Percentiles rank a stretch among this genome's conserved stretches.
Conservation (phyloP, 2,797 vertebrate genomes). For the Gallinago solitaria region DNA sequence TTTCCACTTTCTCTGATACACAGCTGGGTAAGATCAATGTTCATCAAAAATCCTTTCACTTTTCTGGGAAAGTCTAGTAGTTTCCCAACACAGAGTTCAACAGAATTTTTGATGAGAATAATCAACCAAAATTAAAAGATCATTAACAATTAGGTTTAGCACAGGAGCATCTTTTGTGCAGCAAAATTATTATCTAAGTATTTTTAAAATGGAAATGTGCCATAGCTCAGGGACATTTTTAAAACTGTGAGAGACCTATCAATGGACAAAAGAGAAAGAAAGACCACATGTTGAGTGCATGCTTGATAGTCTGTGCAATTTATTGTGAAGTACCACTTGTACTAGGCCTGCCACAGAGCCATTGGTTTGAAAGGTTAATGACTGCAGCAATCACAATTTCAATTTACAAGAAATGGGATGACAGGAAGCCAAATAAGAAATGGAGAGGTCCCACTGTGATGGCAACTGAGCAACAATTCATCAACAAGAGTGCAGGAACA, state of each 20-base stretch:
- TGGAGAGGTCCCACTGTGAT: conserved; percentile 36
- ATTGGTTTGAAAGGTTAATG: conserved; percentile 62
- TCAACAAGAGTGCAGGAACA: neutral
- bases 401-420: conserved; percentile 52
- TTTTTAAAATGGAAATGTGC: conserved; percentile 10
- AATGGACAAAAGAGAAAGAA: conserved; percentile 29
- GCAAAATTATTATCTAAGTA: neutral
- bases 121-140: conserved; percentile 11
- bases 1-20: neutral
- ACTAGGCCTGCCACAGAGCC: conserved; percentile 39
- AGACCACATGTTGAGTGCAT: conserved; percentile 6
- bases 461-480: conserved; percentile 33
- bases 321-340: conserved; percentile 66
- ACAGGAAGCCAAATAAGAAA: conserved; percentile 51
- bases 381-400: conserved; percentile 60
- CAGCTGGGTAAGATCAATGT: neutral
- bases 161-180: neutral
- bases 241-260: conserved; percentile 17
- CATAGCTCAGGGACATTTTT: neutral
- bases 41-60: neutral
- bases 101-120: neutral
- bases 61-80: neutral
- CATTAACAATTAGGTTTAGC: neutral
- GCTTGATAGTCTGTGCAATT: conserved; percentile 48
- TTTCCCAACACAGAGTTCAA: neutral